These are phyloP conservation scores for Anthrax anthrax DNA, from an alignment of 2,888 invertebrate genomes.

Conservation along the genomic window DNA sequence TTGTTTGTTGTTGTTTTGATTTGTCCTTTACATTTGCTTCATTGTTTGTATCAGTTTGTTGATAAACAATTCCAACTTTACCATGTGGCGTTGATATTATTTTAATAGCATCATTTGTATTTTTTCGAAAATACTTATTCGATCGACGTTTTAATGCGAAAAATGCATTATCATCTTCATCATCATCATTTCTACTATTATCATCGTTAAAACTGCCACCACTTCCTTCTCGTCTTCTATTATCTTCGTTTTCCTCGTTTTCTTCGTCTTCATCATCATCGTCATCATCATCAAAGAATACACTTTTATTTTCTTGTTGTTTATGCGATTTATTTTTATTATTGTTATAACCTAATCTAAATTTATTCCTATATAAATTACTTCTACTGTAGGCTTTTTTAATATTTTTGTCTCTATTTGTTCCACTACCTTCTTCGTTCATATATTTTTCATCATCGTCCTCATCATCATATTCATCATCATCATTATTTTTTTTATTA, in stretches of 20 bases:
- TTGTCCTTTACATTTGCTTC: slow-evolving; percentile 15
- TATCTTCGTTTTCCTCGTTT: slow-evolving; percentile 8
- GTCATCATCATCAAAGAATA: slow-evolving; percentile 24
- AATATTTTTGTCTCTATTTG: slow-evolving; percentile 15
- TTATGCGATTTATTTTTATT: slow-evolving; percentile 12
- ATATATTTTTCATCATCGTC: slow-evolving; percentile 17
- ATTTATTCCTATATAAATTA: slow-evolving; percentile 19
- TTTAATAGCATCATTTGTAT: slow-evolving; percentile 35
- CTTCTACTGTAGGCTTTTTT: slow-evolving; percentile 10
- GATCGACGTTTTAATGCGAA: slow-evolving; percentile 24
- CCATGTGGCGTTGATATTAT: slow-evolving; percentile 36
- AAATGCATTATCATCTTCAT: slow-evolving; percentile 20
- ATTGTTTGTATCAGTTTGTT: slow-evolving; percentile 24
- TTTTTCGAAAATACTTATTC: slow-evolving; percentile 32
- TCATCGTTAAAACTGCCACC: slow-evolving; percentile 16
- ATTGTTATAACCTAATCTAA: slow-evolving; percentile 23
- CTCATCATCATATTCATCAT: slow-evolving; percentile 10
- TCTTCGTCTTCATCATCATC: slow-evolving; percentile 13
- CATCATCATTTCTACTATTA: slow-evolving; percentile 17
- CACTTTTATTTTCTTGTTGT: slow-evolving; percentile 25
- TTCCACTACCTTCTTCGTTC: slow-evolving; percentile 25
- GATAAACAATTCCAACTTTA: slow-evolving; percentile 36
- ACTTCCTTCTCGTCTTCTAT: slow-evolving; percentile 17
- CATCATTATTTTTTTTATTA: slow-evolving; percentile 12
- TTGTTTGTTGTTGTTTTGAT: slow-evolving; percentile 28